phyloP scores from a whole-genome alignment of 2,797 vertebrate genomes.

The Pachyuromys duprasi region DNA sequence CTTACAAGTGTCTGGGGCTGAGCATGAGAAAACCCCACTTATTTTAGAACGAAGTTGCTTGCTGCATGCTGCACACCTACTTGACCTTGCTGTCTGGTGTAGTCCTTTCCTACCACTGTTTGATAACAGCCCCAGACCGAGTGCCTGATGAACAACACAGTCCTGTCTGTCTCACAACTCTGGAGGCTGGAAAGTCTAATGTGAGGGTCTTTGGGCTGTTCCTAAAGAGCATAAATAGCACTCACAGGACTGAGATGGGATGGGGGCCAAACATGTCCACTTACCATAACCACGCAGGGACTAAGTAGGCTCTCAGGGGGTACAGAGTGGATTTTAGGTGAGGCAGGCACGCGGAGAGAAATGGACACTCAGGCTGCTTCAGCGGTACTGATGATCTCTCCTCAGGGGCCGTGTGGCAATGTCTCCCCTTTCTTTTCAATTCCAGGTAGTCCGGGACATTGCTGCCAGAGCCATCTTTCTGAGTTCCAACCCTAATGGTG shows the following conservation, averaged over 20 bases:
- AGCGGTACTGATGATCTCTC: neutral
- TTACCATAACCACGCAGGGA: neutral
- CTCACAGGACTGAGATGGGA: neutral
- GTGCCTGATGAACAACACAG: neutral
- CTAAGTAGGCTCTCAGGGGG: too few species aligned
- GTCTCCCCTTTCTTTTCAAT: neutral
- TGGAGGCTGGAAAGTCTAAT: neutral
- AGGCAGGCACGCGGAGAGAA: neutral
- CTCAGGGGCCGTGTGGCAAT: neutral
- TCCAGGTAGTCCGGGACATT: neutral
- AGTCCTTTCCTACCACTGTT: neutral
- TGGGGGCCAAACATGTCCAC: neutral
- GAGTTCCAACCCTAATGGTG: neutral
- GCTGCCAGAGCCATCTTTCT: neutral
- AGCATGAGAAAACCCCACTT: neutral
- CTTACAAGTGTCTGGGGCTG: neutral
- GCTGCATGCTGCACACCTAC: neutral
- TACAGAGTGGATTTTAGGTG: fast-evolving
- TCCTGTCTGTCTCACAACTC: neutral
- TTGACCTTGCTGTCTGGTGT: neutral
- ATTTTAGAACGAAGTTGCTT: neutral
- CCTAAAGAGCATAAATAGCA: neutral
- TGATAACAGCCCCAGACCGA: neutral
- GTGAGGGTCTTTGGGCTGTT: neutral
- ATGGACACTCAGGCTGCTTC: neutral